Base-by-base conservation (phyloP, 1,140 invertebrate genomes). In the Berghia stephanieae region DNA sequence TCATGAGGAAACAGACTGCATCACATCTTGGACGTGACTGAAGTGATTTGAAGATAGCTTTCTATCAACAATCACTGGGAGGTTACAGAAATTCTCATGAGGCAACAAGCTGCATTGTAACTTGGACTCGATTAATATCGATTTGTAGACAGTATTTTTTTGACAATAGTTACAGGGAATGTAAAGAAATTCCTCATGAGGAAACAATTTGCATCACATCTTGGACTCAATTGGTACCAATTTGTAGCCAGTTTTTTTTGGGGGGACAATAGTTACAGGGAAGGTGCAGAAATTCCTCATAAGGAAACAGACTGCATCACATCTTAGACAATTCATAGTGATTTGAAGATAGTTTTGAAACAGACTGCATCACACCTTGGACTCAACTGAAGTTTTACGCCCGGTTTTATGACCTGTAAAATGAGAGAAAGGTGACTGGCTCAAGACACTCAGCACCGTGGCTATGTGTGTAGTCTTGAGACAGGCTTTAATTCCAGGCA, bases 21-120 rank as follows among this genome's bases (percentile, higher is more conserved):
- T 36, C 27, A 70, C 16, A 70, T 2, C 2, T 21, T 70, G 2
- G 4, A 10, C 44, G 0, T 70, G 3, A 13, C 24, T 21, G n/a
- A n/a, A n/a, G n/a, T n/a, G 36, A 78, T 92, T 94, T 83, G 90
- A 94, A 0, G 82, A 89, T 0, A 88, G 93, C 43, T 96, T 94
- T 89, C 96, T 96, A 18, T 94, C 94, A 85, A 97, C 95, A 0
- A 90, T 92, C 0, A 95, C 94, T 1, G 96, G 96, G 1, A 97
- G 24, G 21, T 0, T 49, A 43, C 75, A 43, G 38, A 18, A 52
- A 52, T 18, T 21, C 5, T n/a, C 8, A 8, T 24, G 34, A 24
- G 4, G 21, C 5, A 72, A 46, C 21, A 16, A 18, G 21, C 5
- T 49, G 52, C 5, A 36, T n/a, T n/a, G n/a, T 10, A 63, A 21